Evolutionary conservation across 2,797 vertebrate species (phyloP), one percentile per base, ranked within the genome.

Genomic region (Aythya fuligula): DNA sequence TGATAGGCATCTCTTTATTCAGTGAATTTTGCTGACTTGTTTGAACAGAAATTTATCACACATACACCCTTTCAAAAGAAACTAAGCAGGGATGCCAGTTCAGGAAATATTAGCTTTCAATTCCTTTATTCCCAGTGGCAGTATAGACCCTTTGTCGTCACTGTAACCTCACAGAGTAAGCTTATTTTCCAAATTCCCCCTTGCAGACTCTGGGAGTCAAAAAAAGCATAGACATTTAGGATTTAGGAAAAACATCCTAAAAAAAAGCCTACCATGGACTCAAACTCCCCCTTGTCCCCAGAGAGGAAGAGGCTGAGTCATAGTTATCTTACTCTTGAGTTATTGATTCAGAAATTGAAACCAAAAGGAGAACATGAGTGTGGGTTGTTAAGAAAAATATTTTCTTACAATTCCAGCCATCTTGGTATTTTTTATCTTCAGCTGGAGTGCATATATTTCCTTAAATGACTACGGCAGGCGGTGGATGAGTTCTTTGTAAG

Each of bases 371-470:
- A 85, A n/a, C 19, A 19, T 20, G 32, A 51, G 5, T 34, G 18
- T 38, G 27, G 39, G 62, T 34, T 77, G 24, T 38, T 83, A 58
- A 77, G 61, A 87, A 80, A 92, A 83, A 90, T 34, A 12, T 62
- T 27, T 85, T 20, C 47, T 92, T 82, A 22, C 12, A 70, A 13
- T 75, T 84, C 30, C 27, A 75, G 77, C n/a, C 9, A 8, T 91
- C 87, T 89, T 96, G 20, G 19, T 85, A 60, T 62, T 67, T 88
- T 54, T 78, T 94, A 77, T 49, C 28, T 87, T 69, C 58, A 72
- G 2, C 16, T 64, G 30, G 25, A 81, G 18, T 0, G 0, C 41
- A 8, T 70, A 58, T 75, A 39, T 62, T 94, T 86, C 14, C 41
- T 81, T 90, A 75, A 74, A 80, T 62, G 15, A 60, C 84, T 91